These are phyloP conservation scores for Procapra przewalskii DNA, from an alignment of 2,113 vertebrate species.

Conservation along the genomic window DNA sequence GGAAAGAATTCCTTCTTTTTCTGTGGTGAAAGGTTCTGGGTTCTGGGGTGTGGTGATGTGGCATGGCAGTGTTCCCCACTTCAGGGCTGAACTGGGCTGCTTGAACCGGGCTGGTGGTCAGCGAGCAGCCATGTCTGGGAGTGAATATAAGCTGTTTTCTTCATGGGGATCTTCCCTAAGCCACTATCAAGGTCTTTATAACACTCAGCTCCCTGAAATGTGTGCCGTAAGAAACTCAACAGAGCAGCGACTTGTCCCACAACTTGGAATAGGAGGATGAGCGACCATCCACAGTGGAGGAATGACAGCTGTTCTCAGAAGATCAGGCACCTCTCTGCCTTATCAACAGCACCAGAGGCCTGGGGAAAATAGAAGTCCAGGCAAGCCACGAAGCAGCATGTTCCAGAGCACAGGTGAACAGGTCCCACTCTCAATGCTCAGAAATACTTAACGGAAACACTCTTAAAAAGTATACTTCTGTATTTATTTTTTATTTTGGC, in stretches of 20 bases:
- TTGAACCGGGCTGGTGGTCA: background rate
- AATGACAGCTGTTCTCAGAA: background rate
- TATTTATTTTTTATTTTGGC: background rate
- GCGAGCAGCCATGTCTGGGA: background rate
- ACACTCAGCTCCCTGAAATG: background rate
- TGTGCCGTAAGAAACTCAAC: background rate
- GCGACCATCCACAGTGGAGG: background rate
- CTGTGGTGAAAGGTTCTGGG: background rate
- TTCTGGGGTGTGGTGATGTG: background rate
- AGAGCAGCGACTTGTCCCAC: background rate
- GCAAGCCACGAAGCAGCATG: background rate
- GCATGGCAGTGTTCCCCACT: background rate
- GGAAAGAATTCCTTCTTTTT: background rate
- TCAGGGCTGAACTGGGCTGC: background rate
- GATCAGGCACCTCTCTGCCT: background rate
- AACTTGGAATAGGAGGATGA: background rate
- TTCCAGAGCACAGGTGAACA: background rate
- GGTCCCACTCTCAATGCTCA: background rate
- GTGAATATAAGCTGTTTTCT: background rate
- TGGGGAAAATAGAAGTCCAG: background rate
- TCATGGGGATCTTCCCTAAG: background rate
- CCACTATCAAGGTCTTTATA: background rate
- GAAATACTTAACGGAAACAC: background rate
- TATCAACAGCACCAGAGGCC: background rate
- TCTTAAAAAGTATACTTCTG: background rate